Conservation (phyloP, 2,797 vertebrate genomes). For the Petrocephalus sullivani region DNA sequence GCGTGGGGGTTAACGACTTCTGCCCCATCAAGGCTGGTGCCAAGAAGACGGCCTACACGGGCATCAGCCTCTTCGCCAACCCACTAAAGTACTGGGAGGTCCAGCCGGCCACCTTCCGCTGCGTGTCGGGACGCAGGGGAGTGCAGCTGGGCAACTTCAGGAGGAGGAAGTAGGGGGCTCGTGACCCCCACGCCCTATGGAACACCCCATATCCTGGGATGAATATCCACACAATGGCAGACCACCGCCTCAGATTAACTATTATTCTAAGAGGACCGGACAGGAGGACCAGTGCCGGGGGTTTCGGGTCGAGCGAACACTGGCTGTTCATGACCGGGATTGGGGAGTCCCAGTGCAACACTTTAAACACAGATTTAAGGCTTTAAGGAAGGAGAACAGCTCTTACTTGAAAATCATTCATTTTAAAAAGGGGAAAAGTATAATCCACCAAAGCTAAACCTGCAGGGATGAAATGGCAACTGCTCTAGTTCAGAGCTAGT, state of each 20-base stretch:
- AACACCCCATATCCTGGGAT: slow-evolving; percentile 23
- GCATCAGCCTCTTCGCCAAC: slow-evolving; percentile 93
- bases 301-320: not conserved
- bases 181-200: not conserved
- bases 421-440: not conserved
- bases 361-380: not conserved
- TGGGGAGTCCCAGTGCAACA: not conserved
- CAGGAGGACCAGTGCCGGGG: not conserved
- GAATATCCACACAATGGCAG: slow-evolving; percentile 26
- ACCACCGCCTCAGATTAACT: slow-evolving; percentile 20
- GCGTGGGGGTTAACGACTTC: slow-evolving; percentile 90
- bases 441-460: slow-evolving; percentile 1
- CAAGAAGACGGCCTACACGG: slow-evolving; percentile 84
- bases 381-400: slow-evolving; percentile 18
- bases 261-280: slow-evolving; percentile 12
- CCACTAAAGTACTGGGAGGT: slow-evolving; percentile 91
- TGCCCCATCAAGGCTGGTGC: slow-evolving; percentile 66
- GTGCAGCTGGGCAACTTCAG: slow-evolving; percentile 88
- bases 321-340: slow-evolving; percentile 13
- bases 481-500: slow-evolving; percentile 1
- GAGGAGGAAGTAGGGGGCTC: slow-evolving; percentile 53
- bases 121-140: slow-evolving; percentile 76
- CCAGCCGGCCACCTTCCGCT: slow-evolving; percentile 86
- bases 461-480: slow-evolving; percentile 21
- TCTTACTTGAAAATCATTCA: slow-evolving; percentile 17